Evolutionary conservation across 1,140 invertebrate genomes (phyloP).

Genomic region (Drosophila chauvacae): DNA sequence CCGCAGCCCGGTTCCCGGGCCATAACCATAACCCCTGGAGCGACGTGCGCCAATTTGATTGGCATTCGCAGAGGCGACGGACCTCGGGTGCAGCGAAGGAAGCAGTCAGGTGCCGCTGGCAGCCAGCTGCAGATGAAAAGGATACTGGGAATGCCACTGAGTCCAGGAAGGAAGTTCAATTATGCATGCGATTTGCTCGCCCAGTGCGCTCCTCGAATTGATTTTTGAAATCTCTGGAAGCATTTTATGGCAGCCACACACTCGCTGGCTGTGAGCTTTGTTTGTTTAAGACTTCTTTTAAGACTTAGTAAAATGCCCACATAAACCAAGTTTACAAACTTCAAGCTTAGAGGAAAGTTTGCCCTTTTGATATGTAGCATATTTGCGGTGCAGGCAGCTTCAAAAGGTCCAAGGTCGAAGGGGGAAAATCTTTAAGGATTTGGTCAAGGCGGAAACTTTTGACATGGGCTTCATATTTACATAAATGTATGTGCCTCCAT

Average conservation of each 20-base stretch:
- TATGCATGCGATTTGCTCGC: conserved; percentile 60
- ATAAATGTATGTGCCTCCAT: conserved; percentile 15
- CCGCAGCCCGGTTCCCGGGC: conserved; percentile 36
- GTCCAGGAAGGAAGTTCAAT: conserved; percentile 61
- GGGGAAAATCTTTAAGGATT: conserved; percentile 8
- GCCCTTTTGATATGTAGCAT: conserved; percentile 13
- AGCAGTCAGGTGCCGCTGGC: conserved; percentile 14
- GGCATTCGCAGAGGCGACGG: conserved; percentile 57
- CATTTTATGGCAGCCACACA: conserved; percentile 17
- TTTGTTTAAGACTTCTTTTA: conserved; percentile 8
- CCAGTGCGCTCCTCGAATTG: conserved; percentile 39
- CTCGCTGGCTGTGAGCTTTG: conserved; percentile 7
- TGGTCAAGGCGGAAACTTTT: conserved; percentile 34
- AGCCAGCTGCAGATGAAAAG: conserved; percentile 17
- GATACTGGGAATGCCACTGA: conserved; percentile 11
- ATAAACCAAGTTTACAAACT: conserved; percentile 25
- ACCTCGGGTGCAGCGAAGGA: conserved; percentile 23
- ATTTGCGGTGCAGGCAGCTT: conserved; percentile 30
- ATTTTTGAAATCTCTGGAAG: conserved; percentile 42
- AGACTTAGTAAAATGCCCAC: conserved; percentile 30
- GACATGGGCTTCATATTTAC: conserved; percentile 24
- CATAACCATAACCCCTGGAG: conserved; percentile 36
- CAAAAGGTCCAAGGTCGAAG: background rate
- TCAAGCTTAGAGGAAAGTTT: conserved; percentile 32
- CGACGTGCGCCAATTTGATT: conserved; percentile 78